Evolutionary conservation across 2,113 vertebrate species (phyloP).

Genomic region (Campylorhamphus procurvoides): DNA sequence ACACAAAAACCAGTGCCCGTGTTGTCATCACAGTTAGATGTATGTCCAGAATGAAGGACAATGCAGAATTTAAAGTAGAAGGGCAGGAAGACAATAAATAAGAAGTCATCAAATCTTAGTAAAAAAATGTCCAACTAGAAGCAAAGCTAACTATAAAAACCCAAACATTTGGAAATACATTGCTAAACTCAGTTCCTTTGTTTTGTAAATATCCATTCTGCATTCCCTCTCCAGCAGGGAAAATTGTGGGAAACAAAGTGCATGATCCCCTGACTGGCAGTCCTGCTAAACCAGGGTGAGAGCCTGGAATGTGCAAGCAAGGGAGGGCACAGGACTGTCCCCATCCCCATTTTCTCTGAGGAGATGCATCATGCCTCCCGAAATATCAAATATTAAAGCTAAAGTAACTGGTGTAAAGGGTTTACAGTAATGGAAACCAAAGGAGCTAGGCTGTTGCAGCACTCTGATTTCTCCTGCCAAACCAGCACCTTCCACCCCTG

Average conservation of each 20-base stretch:
- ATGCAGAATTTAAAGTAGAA: neutral
- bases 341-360: neutral
- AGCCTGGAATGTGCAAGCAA: neutral
- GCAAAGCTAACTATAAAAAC: neutral
- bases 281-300: neutral
- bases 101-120: neutral
- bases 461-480: neutral
- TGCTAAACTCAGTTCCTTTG: neutral
- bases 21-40: neutral
- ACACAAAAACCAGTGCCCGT: rapidly evolving
- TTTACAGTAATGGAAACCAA: neutral
- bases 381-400: neutral
- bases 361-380: neutral
- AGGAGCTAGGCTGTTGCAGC: neutral
- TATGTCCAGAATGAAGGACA: neutral
- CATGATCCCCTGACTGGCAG: neutral
- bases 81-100: neutral
- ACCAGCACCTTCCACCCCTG: neutral
- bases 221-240: neutral
- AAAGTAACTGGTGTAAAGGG: neutral
- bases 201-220: neutral
- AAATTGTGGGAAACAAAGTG: neutral
- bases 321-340: neutral
- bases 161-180: neutral
- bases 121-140: neutral